Percentiles rank a stretch among this genome's conserved stretches.
Conservation (phyloP, 92 coral and sea anemone species). For the Parazoanthus darwini region DNA sequence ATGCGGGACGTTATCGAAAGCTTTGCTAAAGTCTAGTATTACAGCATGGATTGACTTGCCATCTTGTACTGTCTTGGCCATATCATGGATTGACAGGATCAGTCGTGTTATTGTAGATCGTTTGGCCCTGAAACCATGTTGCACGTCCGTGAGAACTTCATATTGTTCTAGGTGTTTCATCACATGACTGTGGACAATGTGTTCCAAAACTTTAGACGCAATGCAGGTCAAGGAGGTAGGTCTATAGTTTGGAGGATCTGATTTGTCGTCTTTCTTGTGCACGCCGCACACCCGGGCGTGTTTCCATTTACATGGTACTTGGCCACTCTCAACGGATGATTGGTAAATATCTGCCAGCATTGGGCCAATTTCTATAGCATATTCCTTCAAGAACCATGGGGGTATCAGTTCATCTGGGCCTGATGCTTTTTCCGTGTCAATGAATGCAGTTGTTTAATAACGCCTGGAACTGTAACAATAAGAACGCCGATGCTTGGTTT, state of each 20-base stretch:
- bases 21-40: constrained; percentile 36
- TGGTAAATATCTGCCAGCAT: constrained; percentile 48
- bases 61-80: constrained; percentile 22
- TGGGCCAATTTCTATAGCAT: too few species aligned
- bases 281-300: constrained; percentile 62
- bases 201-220: constrained; percentile 50
- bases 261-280: constrained; percentile 48
- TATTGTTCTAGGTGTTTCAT: constrained; percentile 57
- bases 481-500: constrained; percentile 44
- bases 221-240: constrained; percentile 62
- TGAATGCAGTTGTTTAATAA: background rate
- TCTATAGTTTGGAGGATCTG: constrained; percentile 56
- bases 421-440: too few species aligned
- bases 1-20: too few species aligned
- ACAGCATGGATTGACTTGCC: constrained; percentile 36
- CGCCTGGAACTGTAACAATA: background rate
- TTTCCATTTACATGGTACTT: constrained; percentile 57
- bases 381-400: too few species aligned
- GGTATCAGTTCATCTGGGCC: too few species aligned
- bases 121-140: constrained; percentile 65
- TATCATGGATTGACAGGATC: constrained; percentile 43
- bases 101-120: constrained; percentile 52
- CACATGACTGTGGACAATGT: constrained; percentile 58
- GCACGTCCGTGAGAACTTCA: constrained; percentile 50
- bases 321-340: constrained; percentile 48